Evolutionary conservation across 2,113 vertebrate genomes (phyloP).

Genomic region (Apodemus sylvaticus): DNA sequence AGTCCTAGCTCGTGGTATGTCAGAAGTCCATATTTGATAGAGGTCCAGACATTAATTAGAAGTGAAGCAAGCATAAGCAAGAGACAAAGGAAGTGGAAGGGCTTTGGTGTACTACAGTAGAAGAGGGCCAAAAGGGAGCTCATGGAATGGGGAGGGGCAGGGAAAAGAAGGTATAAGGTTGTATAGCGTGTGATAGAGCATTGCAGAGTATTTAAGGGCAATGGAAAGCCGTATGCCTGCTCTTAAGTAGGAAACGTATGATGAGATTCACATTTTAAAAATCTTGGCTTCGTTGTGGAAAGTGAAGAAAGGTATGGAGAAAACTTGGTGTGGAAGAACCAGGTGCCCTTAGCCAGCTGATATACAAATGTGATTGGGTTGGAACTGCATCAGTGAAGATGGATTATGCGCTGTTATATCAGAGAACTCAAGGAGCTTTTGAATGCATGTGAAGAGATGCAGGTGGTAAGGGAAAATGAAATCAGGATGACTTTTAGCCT

Average conservation of each 20-base stretch:
- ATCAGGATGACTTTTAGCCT: not conserved
- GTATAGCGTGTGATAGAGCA: not conserved
- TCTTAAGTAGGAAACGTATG: not conserved
- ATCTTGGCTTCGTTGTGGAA: not conserved
- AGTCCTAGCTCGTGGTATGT: not conserved
- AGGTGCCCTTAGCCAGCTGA: not conserved
- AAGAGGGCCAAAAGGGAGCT: not conserved
- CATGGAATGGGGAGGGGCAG: not conserved
- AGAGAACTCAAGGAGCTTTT: not conserved
- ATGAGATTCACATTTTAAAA: not conserved
- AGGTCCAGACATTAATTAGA: not conserved
- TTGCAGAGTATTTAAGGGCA: not conserved
- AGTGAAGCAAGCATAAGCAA: not conserved
- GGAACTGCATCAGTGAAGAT: not conserved
- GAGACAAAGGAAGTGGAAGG: not conserved
- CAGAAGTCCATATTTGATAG: not conserved
- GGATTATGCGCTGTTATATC: not conserved
- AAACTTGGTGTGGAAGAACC: not conserved
- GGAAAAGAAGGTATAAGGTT: not conserved
- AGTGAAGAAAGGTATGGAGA: not conserved
- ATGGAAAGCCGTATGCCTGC: not conserved
- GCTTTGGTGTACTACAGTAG: not conserved
- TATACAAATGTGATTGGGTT: not conserved
- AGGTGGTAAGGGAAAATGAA: not conserved
- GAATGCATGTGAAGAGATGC: not conserved